Evolutionary conservation across 2,797 vertebrate species (phyloP), one percentile per base, ranked within the genome.

Genomic region (Psittacula derbiana): DNA sequence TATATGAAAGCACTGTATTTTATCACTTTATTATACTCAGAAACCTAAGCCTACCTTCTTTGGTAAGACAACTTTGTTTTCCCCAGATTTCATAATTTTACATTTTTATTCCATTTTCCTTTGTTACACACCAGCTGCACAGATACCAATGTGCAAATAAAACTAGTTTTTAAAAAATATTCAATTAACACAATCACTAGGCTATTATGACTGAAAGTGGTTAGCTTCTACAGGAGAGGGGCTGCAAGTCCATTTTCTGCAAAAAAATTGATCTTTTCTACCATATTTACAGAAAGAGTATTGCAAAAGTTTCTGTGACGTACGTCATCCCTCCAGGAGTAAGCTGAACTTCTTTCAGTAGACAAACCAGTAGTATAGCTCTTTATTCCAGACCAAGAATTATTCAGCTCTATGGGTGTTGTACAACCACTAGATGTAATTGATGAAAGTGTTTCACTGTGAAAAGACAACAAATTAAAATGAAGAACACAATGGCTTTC

Each of bases 251-350:
- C 41, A 57, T 20, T 67, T 83, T 33, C 53, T 61, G 13, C 21
- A 60, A 79, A 92, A 79, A 92, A 84, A 33, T 2, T 10, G 15
- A 2, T 61, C 25, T 60, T 43, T 73, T 73, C n/a, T 49, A 61
- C 15, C 41, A 46, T 50, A 84, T 38, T 67, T 67, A 82, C 6
- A n/a, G 31, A 64, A 89, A 87, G 15, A 2, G 5, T 31, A 66
- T n/a, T 28, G 25, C 55, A 46, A 62, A 84, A 70, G 47, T 60
- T 79, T 80, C 71, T 46, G 21, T 89, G 50, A 97, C 98, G 3
- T 98, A 99, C 98, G 86, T 99, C 98, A 87, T 98, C 98, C 95
- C 98, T 98, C 98, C 98, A 99, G 55, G 98, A 99, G 91, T 96
- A 98, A 90, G 98, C 28, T 0, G 98, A 99, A 92, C 98, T 98